These are phyloP conservation scores for Scaptomyza pallida DNA, from an alignment of 1,140 invertebrate species.

Conservation along the genomic window DNA sequence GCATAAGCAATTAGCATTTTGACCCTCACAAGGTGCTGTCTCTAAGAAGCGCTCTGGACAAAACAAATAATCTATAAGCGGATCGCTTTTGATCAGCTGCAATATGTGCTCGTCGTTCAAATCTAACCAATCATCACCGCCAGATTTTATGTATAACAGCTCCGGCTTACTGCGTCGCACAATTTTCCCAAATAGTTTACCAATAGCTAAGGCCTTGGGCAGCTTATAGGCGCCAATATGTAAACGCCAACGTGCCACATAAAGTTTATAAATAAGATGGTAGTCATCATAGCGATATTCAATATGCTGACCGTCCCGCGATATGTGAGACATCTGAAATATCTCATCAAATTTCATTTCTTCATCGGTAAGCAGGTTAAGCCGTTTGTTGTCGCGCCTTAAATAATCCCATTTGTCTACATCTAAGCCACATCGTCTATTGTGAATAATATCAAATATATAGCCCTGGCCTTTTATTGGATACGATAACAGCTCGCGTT, in stretches of 20 bases:
- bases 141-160: slow-evolving; percentile 25
- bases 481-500: slow-evolving; percentile 43
- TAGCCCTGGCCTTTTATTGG: slow-evolving; percentile 59
- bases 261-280: slow-evolving; percentile 66
- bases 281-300: slow-evolving; percentile 75
- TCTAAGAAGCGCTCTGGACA: slow-evolving; percentile 32
- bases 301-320: slow-evolving; percentile 63
- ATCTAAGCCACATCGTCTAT: slow-evolving; percentile 87
- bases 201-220: slow-evolving; percentile 39
- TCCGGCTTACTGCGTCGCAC: slow-evolving; percentile 34
- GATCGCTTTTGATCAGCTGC: slow-evolving; percentile 38
- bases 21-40: background rate
- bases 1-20: background rate
- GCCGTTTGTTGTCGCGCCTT: slow-evolving; percentile 85
- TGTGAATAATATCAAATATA: slow-evolving; percentile 86
- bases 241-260: slow-evolving; percentile 50
- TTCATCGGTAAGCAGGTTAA: slow-evolving; percentile 39
- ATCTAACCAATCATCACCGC: slow-evolving; percentile 33
- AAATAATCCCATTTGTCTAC: slow-evolving; percentile 91
- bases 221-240: slow-evolving; percentile 51
- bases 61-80: slow-evolving; percentile 19
- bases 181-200: slow-evolving; percentile 35
- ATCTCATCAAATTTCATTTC: slow-evolving; percentile 68
- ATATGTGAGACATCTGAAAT: slow-evolving; percentile 60
- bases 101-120: slow-evolving; percentile 46